These are phyloP conservation scores for Anguilla japonica DNA, from an alignment of 2,113 vertebrate species.

Conservation along the genomic window DNA sequence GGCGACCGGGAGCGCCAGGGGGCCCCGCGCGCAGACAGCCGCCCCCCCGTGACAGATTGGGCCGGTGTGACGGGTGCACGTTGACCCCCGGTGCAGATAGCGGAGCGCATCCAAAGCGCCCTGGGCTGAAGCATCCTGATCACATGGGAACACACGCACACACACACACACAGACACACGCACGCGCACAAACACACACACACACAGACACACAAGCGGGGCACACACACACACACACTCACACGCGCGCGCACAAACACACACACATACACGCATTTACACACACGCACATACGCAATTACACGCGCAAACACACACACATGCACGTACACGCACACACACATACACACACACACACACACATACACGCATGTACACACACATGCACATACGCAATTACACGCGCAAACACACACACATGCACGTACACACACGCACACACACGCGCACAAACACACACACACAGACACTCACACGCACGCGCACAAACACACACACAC, in stretches of 20 bases:
- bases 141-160: slow-evolving; percentile 38
- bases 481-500: background rate
- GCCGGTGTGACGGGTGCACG: slow-evolving; percentile 62
- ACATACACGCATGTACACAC: background rate
- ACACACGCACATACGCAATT: slow-evolving; percentile 15
- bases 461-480: background rate
- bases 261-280: slow-evolving; percentile 12
- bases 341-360: background rate
- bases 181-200: background rate
- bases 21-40: slow-evolving; percentile 76
- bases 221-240: slow-evolving; percentile 30
- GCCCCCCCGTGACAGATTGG: slow-evolving; percentile 71
- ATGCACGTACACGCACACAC: slow-evolving; percentile 10
- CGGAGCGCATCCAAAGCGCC: slow-evolving; percentile 55
- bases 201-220: background rate
- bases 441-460: slow-evolving; percentile 52
- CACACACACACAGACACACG: slow-evolving; percentile 39
- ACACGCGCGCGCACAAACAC: background rate
- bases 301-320: slow-evolving; percentile 32
- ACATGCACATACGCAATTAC: slow-evolving; percentile 17
- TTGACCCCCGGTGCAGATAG: slow-evolving; percentile 70
- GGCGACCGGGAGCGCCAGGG: slow-evolving; percentile 72
- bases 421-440: slow-evolving; percentile 18
- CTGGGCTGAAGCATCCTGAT: slow-evolving; percentile 29
- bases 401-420: background rate